Base-by-base conservation (phyloP, 2,113 vertebrate species). In the Desmodus rotundus region DNA sequence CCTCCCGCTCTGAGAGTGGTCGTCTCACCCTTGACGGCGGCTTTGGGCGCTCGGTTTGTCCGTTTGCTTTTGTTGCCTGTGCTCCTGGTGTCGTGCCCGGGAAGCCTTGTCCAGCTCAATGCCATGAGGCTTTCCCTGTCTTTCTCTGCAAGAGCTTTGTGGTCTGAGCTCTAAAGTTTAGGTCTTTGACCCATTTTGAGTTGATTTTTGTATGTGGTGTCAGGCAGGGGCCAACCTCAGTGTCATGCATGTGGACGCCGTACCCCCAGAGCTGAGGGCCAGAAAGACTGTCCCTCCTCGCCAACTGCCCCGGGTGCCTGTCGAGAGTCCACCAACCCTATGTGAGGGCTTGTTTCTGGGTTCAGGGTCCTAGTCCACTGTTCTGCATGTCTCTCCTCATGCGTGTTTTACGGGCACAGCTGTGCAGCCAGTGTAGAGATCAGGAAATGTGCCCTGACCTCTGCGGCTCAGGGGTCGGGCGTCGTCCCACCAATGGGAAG, bases 201-300 rank as follows among this genome's bases (percentile, higher is more conserved):
- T 63, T 58, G 7, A 5, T 76, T 76, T 61, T 28, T 14, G 41
- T 26, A 7, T 7, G 1, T 28, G 15, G 15, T 20, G 2, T 47
- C 14, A 45, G 52, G 17, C 20, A 28, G 31, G 85, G 68, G 31
- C 38, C 52, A 45, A 7, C 38, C 3, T 47, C 31, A 4, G 43
- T 19, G 20, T 47, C 6, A 13, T 3, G 22, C 20, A 0, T 7
- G 38, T 19, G 70, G 41, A 15, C 11, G 12, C 20, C 10, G 45
- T 31, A 13, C 13, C 33, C 72, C 22, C 33, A 28, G 41, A 52
- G 3, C 50, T 9, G 0, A 5, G 28, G 7, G 15, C 9, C 26
- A n/a, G 50, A 13, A 41, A 41, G 84, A 14, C 67, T 9, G 50
- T 22, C 1, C 38, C 31, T 28, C 19, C 85, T 67, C 22, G 2